These are phyloP conservation scores for Diplodus sargus DNA, from an alignment of 2,797 vertebrate genomes.

Conservation along the genomic window DNA sequence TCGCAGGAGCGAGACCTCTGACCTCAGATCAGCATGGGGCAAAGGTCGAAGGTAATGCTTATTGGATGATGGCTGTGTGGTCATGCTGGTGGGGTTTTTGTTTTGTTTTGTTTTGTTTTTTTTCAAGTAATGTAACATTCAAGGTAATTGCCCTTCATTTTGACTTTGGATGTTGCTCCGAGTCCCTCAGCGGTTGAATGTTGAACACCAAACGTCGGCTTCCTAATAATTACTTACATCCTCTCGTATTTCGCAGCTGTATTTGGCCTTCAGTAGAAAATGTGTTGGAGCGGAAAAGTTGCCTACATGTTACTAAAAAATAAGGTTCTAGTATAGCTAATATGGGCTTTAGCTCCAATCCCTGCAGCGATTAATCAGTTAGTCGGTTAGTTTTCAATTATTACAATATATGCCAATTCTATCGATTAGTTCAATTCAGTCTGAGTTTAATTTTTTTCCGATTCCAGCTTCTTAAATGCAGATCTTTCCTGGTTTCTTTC, in stretches of 20 bases:
- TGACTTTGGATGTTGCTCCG: constrained; percentile 15
- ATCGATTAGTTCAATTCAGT: too few species aligned
- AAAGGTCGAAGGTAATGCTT: constrained; percentile 69
- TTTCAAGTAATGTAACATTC: constrained; percentile 18
- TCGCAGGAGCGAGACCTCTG: constrained; percentile 58
- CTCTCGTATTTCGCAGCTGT: not conserved
- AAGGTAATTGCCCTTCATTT: constrained; percentile 22
- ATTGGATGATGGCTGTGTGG: constrained; percentile 57
- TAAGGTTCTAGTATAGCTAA: too few species aligned
- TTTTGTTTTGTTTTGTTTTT: not conserved
- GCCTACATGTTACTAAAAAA: too few species aligned
- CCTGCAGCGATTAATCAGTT: too few species aligned
- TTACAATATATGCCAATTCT: too few species aligned
- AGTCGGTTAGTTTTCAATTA: too few species aligned
- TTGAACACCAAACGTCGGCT: not conserved
- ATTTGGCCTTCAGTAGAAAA: constrained; percentile 4
- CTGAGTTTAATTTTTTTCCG: too few species aligned
- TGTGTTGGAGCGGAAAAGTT: constrained; percentile 1
- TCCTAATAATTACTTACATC: not conserved
- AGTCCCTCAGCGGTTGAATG: not conserved
- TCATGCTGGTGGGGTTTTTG: constrained; percentile 16
- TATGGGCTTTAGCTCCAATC: too few species aligned
- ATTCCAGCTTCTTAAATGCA: too few species aligned
- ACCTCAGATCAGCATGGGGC: constrained; percentile 59
- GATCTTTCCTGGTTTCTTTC: too few species aligned